Evolutionary conservation across 2,888 invertebrate species (phyloP).

Genomic region (Spilosoma lubricipeda): DNA sequence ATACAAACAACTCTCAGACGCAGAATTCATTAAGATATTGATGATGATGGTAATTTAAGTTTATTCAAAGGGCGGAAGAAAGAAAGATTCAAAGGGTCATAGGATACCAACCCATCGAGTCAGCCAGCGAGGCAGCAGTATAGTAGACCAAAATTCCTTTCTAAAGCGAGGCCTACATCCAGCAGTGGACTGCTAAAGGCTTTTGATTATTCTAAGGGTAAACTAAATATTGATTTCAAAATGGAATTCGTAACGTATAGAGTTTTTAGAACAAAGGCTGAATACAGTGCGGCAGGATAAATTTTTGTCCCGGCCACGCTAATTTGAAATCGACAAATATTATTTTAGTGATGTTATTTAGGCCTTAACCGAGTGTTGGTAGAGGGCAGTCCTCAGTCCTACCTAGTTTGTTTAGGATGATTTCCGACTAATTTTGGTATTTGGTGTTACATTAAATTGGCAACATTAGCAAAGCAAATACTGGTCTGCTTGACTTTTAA

Average conservation of each 20-base stretch:
- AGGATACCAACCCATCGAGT: neutral
- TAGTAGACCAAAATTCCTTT: no score
- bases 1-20: no score
- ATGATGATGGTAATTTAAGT: no score
- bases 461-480: slow-evolving; percentile 17
- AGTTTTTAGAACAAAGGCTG: neutral
- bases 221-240: neutral
- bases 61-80: no score
- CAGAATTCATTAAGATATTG: no score
- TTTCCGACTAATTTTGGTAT: slow-evolving; percentile 43
- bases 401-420: slow-evolving; percentile 48
- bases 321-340: slow-evolving; percentile 42
- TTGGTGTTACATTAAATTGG: slow-evolving; percentile 38
- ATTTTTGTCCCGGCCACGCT: slow-evolving; percentile 4
- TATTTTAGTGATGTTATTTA: slow-evolving; percentile 32
- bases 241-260: neutral
- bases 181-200: no score
- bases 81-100: no score
- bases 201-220: neutral
- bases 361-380: slow-evolving; percentile 35
- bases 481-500: slow-evolving; percentile 10
- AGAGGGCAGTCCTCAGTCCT: slow-evolving; percentile 30
- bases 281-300: neutral
- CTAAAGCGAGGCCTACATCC: no score
- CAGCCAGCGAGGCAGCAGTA: no score